Percentiles rank a stretch among this genome's conserved stretches.
Evolutionary conservation across 2,888 invertebrate species (phyloP).

Genomic region (Girardia tigrina): DNA sequence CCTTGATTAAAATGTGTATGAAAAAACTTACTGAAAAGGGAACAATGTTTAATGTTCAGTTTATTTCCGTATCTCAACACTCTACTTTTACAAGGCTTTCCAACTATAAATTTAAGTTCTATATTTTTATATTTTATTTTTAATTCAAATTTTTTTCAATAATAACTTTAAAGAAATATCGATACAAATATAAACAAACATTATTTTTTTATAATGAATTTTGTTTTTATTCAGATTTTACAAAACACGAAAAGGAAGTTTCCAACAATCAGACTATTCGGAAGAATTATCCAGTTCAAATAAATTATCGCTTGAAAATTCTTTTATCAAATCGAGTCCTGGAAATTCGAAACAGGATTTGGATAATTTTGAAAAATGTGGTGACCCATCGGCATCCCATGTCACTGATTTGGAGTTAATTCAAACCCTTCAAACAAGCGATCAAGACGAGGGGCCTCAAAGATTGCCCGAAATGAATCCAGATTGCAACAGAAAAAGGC

Average conservation of each 20-base stretch:
- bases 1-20: no score
- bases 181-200: no score
- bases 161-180: no score
- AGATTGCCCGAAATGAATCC: not conserved
- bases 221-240: not conserved
- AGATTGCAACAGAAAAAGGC: slow-evolving; percentile 48
- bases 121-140: no score
- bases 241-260: not conserved
- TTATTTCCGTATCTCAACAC: no score
- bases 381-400: not conserved
- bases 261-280: not conserved
- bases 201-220: not conserved
- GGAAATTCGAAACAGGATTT: not conserved
- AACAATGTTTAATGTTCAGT: no score
- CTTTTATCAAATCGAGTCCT: not conserved
- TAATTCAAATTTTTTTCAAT: no score
- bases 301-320: not conserved
- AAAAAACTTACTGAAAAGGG: no score
- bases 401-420: not conserved
- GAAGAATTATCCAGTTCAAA: not conserved
- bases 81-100: no score
- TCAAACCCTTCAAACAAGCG: not conserved
- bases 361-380: not conserved
- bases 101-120: no score
- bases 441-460: not conserved